Percentiles rank a stretch among this genome's conserved stretches.
Evolutionary conservation across 2,888 invertebrate genomes (phyloP).

Genomic region (Micropterix aruncella): DNA sequence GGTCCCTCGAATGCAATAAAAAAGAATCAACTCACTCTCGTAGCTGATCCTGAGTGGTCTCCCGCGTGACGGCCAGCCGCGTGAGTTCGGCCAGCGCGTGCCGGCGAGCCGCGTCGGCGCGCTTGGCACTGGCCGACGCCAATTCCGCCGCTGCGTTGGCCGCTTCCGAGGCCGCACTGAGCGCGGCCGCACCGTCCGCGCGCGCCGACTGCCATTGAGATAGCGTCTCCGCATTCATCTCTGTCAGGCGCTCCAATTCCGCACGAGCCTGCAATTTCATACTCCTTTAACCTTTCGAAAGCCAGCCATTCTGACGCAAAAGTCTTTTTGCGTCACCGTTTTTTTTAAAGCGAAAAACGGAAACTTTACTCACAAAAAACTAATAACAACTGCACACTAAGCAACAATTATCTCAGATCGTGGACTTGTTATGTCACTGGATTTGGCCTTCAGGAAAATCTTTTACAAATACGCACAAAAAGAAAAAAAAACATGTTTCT

Average conservation of each 20-base stretch:
- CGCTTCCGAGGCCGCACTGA: constrained; percentile 14
- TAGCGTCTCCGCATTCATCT: constrained; percentile 35
- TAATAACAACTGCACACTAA: too few relatives aligned
- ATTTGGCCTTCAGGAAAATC: too few relatives aligned
- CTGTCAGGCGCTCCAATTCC: constrained; percentile 35
- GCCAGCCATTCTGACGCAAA: too few relatives aligned
- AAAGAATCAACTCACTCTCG: constrained; percentile 16
- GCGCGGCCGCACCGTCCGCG: constrained; percentile 13
- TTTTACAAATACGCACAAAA: too few relatives aligned
- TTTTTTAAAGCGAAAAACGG: too few relatives aligned
- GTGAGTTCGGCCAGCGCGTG: constrained; percentile 26
- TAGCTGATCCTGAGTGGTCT: constrained; percentile 28
- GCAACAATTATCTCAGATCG: too few relatives aligned
- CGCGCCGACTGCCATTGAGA: constrained; percentile 25
- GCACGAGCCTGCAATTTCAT: constrained; percentile 8
- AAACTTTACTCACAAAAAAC: too few relatives aligned
- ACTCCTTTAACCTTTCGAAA: too few relatives aligned
- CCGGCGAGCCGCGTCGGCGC: constrained; percentile 13
- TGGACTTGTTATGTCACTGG: too few relatives aligned
- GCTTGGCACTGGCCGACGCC: constrained; percentile 16
- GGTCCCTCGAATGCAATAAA: too few relatives aligned
- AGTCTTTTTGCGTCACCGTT: neutral
- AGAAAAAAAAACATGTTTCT: too few relatives aligned
- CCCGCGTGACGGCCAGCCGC: constrained; percentile 28
- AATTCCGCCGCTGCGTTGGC: constrained; percentile 14